These are phyloP conservation scores for Myxocyprinus asiaticus DNA, from an alignment of 2,113 vertebrate species.

Conservation along the genomic window DNA sequence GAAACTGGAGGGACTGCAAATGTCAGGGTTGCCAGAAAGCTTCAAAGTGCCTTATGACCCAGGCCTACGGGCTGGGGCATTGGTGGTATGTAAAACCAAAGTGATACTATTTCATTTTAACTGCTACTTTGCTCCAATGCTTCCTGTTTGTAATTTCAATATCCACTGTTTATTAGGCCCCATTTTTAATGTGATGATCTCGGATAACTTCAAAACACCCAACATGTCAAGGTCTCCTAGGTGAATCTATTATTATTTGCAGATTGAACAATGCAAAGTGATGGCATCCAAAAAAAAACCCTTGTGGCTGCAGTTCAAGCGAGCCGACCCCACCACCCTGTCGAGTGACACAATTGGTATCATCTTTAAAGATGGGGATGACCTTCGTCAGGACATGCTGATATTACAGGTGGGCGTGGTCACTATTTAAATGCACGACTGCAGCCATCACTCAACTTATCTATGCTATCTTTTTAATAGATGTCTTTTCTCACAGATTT, in stretches of 20 bases:
- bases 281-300: slow-evolving; percentile 99
- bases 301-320: slow-evolving; percentile 95
- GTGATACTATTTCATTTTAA: too few species aligned
- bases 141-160: too few species aligned
- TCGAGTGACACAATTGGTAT: slow-evolving; percentile 94
- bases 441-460: neutral
- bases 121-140: too few species aligned
- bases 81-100: slow-evolving; percentile 79
- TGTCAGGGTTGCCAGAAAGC: slow-evolving; percentile 83
- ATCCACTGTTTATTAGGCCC: too few species aligned
- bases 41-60: slow-evolving; percentile 96
- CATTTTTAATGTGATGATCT: too few species aligned
- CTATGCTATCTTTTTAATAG: neutral
- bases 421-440: too few species aligned
- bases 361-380: slow-evolving; percentile 97
- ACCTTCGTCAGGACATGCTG: slow-evolving; percentile 97
- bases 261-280: slow-evolving; percentile 98
- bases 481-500: slow-evolving; percentile 75
- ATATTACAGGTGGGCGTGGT: slow-evolving; percentile 88
- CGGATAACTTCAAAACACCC: too few species aligned
- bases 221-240: too few species aligned
- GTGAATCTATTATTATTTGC: slow-evolving; percentile 40
- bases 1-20: slow-evolving; percentile 91
- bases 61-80: slow-evolving; percentile 87
- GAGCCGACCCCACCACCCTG: slow-evolving; percentile 89